These are phyloP conservation scores for Trachelus stipa DNA, from an alignment of 2,888 invertebrate genomes.

Conservation along the genomic window DNA sequence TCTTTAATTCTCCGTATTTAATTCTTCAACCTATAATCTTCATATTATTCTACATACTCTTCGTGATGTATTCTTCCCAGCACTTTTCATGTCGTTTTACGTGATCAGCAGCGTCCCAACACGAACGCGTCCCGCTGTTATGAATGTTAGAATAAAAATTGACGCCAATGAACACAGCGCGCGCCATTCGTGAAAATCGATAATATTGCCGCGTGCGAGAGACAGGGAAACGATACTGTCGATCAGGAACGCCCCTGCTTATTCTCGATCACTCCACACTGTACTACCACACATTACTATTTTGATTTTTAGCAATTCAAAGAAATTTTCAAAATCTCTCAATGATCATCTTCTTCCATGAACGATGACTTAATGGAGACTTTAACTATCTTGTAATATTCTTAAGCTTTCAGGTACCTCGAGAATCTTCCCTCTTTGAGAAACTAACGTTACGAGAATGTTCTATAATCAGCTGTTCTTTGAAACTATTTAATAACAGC, in stretches of 20 bases:
- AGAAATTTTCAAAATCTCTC: background rate
- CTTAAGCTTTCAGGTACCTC: background rate
- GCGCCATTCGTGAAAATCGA: background rate
- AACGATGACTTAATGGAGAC: background rate
- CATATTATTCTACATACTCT: background rate
- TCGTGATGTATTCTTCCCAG: background rate
- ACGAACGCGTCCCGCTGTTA: background rate
- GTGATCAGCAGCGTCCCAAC: background rate
- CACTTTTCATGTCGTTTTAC: background rate
- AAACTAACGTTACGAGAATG: background rate
- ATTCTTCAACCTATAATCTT: background rate
- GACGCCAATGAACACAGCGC: background rate
- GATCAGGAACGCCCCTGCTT: conserved; percentile 44
- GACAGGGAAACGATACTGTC: conserved; percentile 10
- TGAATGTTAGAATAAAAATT: background rate
- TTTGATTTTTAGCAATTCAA: background rate
- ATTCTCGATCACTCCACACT: background rate
- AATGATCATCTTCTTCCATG: background rate
- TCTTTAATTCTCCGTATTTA: background rate
- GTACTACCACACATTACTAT: background rate
- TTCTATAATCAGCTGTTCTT: background rate
- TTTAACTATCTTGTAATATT: background rate
- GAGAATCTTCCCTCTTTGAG: background rate
- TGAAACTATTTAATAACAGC: background rate
- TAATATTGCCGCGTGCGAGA: background rate